phyloP scores from a whole-genome alignment of 2,888 invertebrate genomes.

The Scaeva pyrastri region DNA sequence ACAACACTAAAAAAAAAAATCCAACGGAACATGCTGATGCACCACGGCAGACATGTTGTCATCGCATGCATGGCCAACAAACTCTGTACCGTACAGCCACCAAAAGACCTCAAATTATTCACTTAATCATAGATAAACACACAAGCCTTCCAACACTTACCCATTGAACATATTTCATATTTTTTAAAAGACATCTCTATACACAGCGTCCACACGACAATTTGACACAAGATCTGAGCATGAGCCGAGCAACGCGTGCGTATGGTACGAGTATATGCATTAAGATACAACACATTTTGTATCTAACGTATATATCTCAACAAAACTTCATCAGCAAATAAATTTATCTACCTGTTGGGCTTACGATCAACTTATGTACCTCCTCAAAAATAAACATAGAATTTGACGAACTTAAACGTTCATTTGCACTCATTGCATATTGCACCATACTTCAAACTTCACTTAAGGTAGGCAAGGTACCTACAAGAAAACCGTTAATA shows the following conservation, averaged over 20 bases:
- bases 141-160: slow-evolving; percentile 23
- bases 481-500: slow-evolving; percentile 54
- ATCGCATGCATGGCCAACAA: slow-evolving; percentile 18
- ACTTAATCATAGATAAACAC: slow-evolving; percentile 66
- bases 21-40: slow-evolving; percentile 19
- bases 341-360: slow-evolving; percentile 23
- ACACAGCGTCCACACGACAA: slow-evolving; percentile 5
- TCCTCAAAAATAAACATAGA: slow-evolving; percentile 57
- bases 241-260: slow-evolving; percentile 37
- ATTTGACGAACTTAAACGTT: slow-evolving; percentile 39
- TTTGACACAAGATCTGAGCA: slow-evolving; percentile 13
- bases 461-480: not conserved
- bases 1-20: not conserved
- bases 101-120: slow-evolving; percentile 62
- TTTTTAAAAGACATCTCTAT: slow-evolving; percentile 39
- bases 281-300: slow-evolving; percentile 36
- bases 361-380: slow-evolving; percentile 27
- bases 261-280: slow-evolving; percentile 1
- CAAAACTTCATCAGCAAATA: no score
- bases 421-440: slow-evolving; percentile 43
- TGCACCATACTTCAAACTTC: slow-evolving; percentile 41
- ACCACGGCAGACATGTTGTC: slow-evolving; percentile 25
- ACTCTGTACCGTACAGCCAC: slow-evolving; percentile 20
- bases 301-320: slow-evolving; percentile 25
- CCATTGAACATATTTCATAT: slow-evolving; percentile 50